Evolutionary conservation across 2,888 invertebrate species (phyloP).

Genomic region (Oscheius sp.): DNA sequence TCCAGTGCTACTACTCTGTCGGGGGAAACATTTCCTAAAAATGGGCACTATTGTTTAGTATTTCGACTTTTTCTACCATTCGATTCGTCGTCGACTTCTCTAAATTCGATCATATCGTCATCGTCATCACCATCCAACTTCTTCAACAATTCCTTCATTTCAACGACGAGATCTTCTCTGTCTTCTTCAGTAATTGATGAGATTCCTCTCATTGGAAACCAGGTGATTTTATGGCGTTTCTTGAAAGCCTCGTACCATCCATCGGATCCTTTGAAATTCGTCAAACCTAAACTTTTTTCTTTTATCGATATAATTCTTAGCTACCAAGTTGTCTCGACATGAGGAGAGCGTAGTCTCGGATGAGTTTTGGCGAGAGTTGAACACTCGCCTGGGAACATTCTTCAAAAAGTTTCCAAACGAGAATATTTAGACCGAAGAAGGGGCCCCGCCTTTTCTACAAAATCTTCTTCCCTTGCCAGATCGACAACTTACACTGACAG

Average conservation of each 20-base stretch:
- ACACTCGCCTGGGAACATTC: slow-evolving; percentile 46
- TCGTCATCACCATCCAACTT: not conserved
- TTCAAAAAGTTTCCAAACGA: slow-evolving; percentile 59
- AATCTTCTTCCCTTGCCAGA: too few species aligned
- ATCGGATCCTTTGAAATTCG: slow-evolving; percentile 58
- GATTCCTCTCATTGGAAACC: slow-evolving; percentile 56
- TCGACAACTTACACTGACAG: too few species aligned
- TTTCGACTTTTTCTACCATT: not conserved
- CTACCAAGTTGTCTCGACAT: slow-evolving; percentile 54
- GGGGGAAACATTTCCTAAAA: not conserved
- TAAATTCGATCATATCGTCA: not conserved
- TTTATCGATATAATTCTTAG: too few species aligned
- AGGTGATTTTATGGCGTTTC: slow-evolving; percentile 57
- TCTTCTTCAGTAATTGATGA: slow-evolving; percentile 55
- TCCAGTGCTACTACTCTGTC: too few species aligned
- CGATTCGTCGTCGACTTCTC: not conserved
- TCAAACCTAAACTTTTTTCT: slow-evolving; percentile 4
- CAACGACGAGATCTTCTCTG: slow-evolving; percentile 18
- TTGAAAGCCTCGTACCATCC: slow-evolving; percentile 65
- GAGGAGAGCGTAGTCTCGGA: slow-evolving; percentile 57
- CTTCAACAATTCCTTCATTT: not conserved
- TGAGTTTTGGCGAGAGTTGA: slow-evolving; percentile 49
- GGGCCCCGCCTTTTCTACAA: slow-evolving; percentile 35
- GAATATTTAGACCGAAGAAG: slow-evolving; percentile 54
- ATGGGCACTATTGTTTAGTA: not conserved